Conservation (phyloP, 2,113 vertebrate species). For the Taurulus bubalis region DNA sequence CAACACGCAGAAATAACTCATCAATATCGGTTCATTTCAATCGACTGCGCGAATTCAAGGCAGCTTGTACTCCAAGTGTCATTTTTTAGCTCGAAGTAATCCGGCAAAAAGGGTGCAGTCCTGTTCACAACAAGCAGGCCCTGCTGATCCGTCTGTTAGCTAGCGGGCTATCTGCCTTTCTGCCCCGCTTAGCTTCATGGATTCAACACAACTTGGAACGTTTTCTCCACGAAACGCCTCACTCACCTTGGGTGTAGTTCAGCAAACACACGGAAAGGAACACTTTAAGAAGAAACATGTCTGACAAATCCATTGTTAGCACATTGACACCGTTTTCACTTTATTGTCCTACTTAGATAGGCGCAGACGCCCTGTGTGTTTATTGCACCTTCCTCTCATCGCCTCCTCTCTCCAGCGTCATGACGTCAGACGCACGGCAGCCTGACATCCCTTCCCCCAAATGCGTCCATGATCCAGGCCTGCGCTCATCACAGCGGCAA, state of each 20-base stretch:
- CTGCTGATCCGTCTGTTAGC: slow-evolving; percentile 65
- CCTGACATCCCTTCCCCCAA: slow-evolving; percentile 59
- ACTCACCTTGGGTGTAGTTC: slow-evolving; percentile 80
- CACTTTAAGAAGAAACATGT: slow-evolving; percentile 76
- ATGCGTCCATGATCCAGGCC: slow-evolving; percentile 45
- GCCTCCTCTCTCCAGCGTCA: slow-evolving; percentile 67
- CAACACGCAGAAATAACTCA: slow-evolving; percentile 41
- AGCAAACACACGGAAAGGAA: slow-evolving; percentile 71
- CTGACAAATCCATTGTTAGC: slow-evolving; percentile 81
- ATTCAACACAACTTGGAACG: slow-evolving; percentile 41
- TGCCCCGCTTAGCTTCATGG: slow-evolving; percentile 52
- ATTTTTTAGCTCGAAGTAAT: slow-evolving; percentile 47
- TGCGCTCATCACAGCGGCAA: slow-evolving; percentile 18
- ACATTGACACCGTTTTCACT: slow-evolving; percentile 81
- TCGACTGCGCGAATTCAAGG: background rate
- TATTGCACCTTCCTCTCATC: slow-evolving; percentile 82
- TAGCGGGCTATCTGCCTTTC: slow-evolving; percentile 66
- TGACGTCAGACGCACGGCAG: slow-evolving; percentile 80
- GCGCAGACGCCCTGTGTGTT: slow-evolving; percentile 86
- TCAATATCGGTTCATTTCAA: background rate
- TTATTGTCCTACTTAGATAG: slow-evolving; percentile 85
- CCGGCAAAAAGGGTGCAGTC: slow-evolving; percentile 76
- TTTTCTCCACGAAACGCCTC: slow-evolving; percentile 28
- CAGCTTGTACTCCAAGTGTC: background rate
- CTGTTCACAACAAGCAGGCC: slow-evolving; percentile 79